Percentiles rank a stretch among this genome's conserved stretches.
Evolutionary conservation across 1,140 invertebrate species (phyloP).

Genomic region (Euwallacea similis): DNA sequence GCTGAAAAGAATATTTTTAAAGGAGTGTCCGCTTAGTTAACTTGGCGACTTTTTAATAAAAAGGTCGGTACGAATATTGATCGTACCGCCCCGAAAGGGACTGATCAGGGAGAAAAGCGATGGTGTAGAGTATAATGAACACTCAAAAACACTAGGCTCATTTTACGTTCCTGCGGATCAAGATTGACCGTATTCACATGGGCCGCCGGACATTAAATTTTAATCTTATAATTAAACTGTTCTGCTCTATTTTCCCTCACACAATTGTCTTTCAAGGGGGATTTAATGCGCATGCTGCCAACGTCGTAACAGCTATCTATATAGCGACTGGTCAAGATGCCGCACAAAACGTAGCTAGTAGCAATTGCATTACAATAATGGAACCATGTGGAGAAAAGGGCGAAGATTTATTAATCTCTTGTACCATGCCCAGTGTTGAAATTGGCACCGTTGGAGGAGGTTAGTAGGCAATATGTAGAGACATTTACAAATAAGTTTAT

Average conservation of each 20-base stretch:
- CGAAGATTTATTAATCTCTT: slow-evolving; percentile 88
- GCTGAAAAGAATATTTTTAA: too few relatives aligned
- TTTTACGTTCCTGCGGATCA: too few relatives aligned
- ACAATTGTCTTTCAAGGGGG: slow-evolving; percentile 60
- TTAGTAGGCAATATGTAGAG: not conserved
- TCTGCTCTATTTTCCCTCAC: too few relatives aligned
- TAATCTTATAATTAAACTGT: not conserved
- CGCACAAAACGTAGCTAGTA: slow-evolving; percentile 93
- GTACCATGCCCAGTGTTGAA: slow-evolving; percentile 97
- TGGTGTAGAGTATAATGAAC: too few relatives aligned
- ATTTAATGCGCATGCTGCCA: slow-evolving; percentile 97
- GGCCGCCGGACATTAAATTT: too few relatives aligned
- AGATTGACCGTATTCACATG: too few relatives aligned
- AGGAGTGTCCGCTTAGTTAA: too few relatives aligned
- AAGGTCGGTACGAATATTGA: too few relatives aligned
- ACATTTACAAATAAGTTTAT: not conserved
- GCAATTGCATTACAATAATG: slow-evolving; percentile 95
- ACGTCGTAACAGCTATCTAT: slow-evolving; percentile 96
- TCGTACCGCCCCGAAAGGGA: too few relatives aligned
- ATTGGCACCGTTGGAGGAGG: slow-evolving; percentile 98
- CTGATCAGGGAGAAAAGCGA: too few relatives aligned
- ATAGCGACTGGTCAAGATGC: slow-evolving; percentile 98
- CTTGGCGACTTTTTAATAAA: too few relatives aligned
- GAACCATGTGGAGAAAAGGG: slow-evolving; percentile 77
- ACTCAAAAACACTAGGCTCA: too few relatives aligned